These are phyloP conservation scores for Columbina picui DNA, from an alignment of 2,113 vertebrate species.

Conservation along the genomic window DNA sequence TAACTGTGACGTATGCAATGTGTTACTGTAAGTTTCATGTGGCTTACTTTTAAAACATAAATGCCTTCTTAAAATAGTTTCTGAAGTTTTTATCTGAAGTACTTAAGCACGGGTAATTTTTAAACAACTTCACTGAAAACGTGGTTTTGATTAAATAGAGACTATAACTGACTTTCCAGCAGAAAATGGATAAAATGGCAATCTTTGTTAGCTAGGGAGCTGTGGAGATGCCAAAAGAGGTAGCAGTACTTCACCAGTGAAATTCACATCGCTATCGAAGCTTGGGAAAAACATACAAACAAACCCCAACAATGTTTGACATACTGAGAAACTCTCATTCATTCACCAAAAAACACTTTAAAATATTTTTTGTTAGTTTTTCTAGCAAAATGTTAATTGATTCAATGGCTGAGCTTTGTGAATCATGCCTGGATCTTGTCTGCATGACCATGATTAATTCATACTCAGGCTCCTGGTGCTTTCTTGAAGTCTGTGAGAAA, in stretches of 20 bases:
- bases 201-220: background rate
- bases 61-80: background rate
- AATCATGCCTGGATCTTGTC: background rate
- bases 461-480: background rate
- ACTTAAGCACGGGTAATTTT: background rate
- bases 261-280: background rate
- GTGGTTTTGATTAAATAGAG: background rate
- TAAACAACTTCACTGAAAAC: background rate
- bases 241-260: background rate
- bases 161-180: background rate
- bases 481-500: background rate
- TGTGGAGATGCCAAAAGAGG: background rate
- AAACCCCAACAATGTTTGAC: background rate
- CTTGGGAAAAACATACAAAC: background rate
- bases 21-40: background rate
- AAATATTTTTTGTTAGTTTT: background rate
- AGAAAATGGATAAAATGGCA: background rate
- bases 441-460: background rate
- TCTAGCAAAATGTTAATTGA: background rate
- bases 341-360: background rate
- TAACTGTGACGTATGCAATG: rapidly evolving
- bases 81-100: background rate
- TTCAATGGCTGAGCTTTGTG: background rate
- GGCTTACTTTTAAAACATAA: background rate
- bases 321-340: background rate